Evolutionary conservation across 2,113 vertebrate genomes (phyloP), one percentile per base, ranked within the genome.

Genomic region (Hyperopisus bebe): DNA sequence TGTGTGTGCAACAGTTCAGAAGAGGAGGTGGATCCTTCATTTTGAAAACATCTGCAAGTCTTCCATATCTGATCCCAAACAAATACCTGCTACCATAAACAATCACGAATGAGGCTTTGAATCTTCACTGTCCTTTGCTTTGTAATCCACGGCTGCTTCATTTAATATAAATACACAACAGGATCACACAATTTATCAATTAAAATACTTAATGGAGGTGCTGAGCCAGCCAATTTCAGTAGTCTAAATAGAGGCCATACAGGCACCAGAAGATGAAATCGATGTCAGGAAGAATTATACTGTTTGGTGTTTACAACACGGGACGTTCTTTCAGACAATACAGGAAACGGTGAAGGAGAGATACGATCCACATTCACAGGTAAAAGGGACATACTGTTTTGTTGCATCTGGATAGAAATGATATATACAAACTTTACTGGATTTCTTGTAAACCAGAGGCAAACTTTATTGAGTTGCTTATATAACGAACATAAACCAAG

Each of bases 391-490:
- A 46, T 84, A 24, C 3, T n/a, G 19, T 84, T 47, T 84, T n/a
- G 70, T 47, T 84, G 82, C 82, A 44, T 84, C 46, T 46, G 7
- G 42, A 46, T 21, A 84, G 21, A 44, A 84, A 47, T 24, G 35
- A 84, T 84, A 84, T 46, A 46, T 10, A 47, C 39, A 47, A 84
- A 84, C 82, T 84, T 84, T 84, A 84, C 17, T 84, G 42, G 80
- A 9, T 84, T 84, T 42, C 21, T 46, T 21, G 21, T 84, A 84
- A 19, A 84, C 17, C 80, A 84, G 44, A 84, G 3, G 19, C 2
- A 46, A 84, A 46, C 35, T 83, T 46, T 84, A 84, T 35, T 39
- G 31, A 74, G 70, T 35, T 70, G 66, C 66, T 70, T 39, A 35
- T 74, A 74, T 74, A 15, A 35, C 1, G 4, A 39, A 15, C 27